phyloP scores from a whole-genome alignment of 2,113 vertebrate species.

The Zingel zingel region DNA sequence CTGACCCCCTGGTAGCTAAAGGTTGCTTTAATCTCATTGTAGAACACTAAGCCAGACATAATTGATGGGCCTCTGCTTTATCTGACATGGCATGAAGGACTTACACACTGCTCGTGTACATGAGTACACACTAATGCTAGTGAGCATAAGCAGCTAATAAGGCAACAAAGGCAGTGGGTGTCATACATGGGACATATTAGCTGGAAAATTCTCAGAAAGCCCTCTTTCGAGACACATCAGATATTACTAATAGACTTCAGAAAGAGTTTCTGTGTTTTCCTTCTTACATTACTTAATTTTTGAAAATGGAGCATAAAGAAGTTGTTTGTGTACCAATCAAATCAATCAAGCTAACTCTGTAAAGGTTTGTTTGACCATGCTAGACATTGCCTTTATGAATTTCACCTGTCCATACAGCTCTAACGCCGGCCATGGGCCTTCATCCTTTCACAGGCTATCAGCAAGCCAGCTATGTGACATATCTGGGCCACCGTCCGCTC shows the following conservation, averaged over 20 bases:
- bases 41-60: slow-evolving; percentile 66
- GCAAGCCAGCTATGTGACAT: background rate
- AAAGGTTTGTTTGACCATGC: no score
- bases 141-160: slow-evolving; percentile 33
- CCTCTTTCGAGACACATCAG: background rate
- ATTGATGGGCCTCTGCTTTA: slow-evolving; percentile 60
- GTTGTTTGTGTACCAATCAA: background rate
- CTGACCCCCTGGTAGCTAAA: slow-evolving; percentile 53
- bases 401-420: slow-evolving; percentile 41
- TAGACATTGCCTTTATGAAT: background rate
- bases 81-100: slow-evolving; percentile 65
- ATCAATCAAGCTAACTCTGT: background rate
- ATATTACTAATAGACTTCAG: no score
- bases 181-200: background rate
- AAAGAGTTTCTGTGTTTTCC: background rate
- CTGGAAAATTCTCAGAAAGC: background rate
- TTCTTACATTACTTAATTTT: background rate
- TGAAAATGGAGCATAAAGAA: background rate
- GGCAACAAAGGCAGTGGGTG: slow-evolving; percentile 1
- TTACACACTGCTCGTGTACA: slow-evolving; percentile 43
- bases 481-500: slow-evolving; percentile 14
- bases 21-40: slow-evolving; percentile 73
- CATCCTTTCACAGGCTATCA: slow-evolving; percentile 20
- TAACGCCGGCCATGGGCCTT: background rate
- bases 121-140: slow-evolving; percentile 32